Conservation (phyloP, 2,797 vertebrate species). For the Salmo trutta region DNA sequence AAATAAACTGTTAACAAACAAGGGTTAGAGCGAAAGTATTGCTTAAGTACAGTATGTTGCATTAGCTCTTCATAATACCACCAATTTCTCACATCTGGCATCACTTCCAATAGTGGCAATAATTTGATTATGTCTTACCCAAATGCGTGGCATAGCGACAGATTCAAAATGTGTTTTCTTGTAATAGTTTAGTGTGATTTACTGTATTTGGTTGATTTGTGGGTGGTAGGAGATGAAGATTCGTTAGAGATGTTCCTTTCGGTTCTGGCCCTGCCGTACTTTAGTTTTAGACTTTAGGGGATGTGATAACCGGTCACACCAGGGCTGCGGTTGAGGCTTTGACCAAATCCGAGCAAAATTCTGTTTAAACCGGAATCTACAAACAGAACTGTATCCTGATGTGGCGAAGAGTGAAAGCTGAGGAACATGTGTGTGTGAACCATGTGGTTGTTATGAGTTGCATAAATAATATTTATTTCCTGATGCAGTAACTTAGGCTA, state of each 20-base stretch:
- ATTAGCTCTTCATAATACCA: not conserved
- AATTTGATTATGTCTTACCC: not conserved
- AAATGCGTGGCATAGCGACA: not conserved
- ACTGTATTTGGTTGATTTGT: conserved; percentile 1
- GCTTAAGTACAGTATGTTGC: not conserved
- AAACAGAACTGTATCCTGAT: conserved; percentile 98
- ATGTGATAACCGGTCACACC: conserved; percentile 82
- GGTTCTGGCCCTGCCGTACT: conserved; percentile 40
- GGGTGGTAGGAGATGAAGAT: not conserved
- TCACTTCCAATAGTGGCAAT: not conserved
- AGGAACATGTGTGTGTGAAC: conserved; percentile 36
- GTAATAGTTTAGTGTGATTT: not conserved
- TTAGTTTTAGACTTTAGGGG: conserved; percentile 53
- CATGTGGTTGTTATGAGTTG: conserved; percentile 68
- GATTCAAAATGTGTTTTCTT: not conserved
- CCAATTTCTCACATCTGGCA: not conserved
- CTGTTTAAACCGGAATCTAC: conserved; percentile 97
- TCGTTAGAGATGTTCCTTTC: conserved; percentile 38
- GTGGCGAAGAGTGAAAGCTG: conserved; percentile 83
- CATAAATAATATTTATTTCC: conserved; percentile 67
- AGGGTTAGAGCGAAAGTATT: not conserved
- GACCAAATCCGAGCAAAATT: conserved; percentile 89
- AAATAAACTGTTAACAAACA: not conserved
- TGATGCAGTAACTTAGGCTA: conserved; percentile 56
- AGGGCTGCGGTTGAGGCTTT: conserved; percentile 89